Conservation (phyloP, 2,888 invertebrate species). For the Uloborus plumipes region DNA sequence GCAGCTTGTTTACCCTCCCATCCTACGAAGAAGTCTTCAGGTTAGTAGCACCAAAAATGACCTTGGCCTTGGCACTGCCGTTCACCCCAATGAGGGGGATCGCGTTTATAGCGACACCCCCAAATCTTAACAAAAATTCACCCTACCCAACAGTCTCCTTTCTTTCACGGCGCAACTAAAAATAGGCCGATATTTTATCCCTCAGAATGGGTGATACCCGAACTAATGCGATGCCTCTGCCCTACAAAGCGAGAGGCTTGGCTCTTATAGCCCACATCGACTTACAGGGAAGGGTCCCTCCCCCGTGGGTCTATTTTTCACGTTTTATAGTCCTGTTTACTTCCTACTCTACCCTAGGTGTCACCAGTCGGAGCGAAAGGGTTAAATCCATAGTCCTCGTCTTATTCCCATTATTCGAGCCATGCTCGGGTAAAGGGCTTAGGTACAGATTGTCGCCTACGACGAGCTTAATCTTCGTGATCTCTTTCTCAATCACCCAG, state of each 20-base stretch:
- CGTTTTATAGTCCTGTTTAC: constrained; percentile 60
- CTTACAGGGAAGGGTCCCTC: constrained; percentile 25
- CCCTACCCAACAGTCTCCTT: constrained; percentile 21
- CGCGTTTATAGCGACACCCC: constrained; percentile 21
- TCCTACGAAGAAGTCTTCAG: constrained; percentile 38
- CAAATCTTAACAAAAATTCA: constrained; percentile 19
- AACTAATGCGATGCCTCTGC: constrained; percentile 52
- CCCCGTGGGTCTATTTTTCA: constrained; percentile 8
- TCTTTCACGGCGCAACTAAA: constrained; percentile 30
- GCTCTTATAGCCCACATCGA: constrained; percentile 23
- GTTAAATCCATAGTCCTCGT: constrained; percentile 30
- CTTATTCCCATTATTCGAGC: constrained; percentile 34
- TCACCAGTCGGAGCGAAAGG: constrained; percentile 44
- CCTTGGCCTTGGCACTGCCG: constrained; percentile 55
- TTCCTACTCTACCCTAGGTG: constrained; percentile 57
- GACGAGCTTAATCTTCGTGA: constrained; percentile 53
- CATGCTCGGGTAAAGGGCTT: constrained; percentile 37
- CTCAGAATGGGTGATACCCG: constrained; percentile 56
- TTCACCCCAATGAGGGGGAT: constrained; percentile 28
- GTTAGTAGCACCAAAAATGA: constrained; percentile 60
- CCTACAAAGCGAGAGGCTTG: constrained; percentile 37
- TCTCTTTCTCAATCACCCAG: constrained; percentile 33
- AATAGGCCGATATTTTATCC: constrained; percentile 63
- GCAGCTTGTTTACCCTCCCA: constrained; percentile 55
- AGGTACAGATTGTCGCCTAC: constrained; percentile 37